Percentiles rank a stretch among this genome's conserved stretches.
Evolutionary conservation across 1,140 invertebrate genomes (phyloP).

Genomic region (Anoplophora glabripennis): DNA sequence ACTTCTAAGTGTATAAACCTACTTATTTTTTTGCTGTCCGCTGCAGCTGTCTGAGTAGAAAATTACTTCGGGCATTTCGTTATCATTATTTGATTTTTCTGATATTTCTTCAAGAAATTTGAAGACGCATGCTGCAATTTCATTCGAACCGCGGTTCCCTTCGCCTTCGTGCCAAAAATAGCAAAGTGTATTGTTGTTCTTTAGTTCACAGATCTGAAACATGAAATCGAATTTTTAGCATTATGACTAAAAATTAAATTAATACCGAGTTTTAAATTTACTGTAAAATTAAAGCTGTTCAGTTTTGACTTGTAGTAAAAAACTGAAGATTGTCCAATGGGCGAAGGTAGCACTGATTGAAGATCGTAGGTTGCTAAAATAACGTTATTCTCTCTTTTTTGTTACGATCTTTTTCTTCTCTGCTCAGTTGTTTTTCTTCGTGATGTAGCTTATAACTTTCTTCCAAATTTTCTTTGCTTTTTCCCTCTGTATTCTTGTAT

Average conservation of each 20-base stretch:
- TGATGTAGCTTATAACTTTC: slow-evolving; percentile 27
- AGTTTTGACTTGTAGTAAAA: slow-evolving; percentile 50
- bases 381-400: slow-evolving; percentile 26
- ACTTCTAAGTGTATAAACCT: slow-evolving; percentile 20
- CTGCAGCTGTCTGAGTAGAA: slow-evolving; percentile 47
- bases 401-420: slow-evolving; percentile 32
- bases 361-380: slow-evolving; percentile 38
- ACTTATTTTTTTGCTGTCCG: slow-evolving; percentile 46
- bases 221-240: too few relatives aligned
- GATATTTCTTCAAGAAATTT: slow-evolving; percentile 20
- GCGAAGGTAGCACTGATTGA: slow-evolving; percentile 36
- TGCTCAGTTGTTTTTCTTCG: slow-evolving; percentile 34
- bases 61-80: slow-evolving; percentile 27
- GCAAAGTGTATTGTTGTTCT: slow-evolving; percentile 30
- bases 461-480: slow-evolving; percentile 23
- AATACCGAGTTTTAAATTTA: slow-evolving; percentile 8
- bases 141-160: slow-evolving; percentile 46
- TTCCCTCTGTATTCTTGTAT: slow-evolving; percentile 33
- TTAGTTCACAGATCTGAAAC: slow-evolving; percentile 34
- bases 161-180: slow-evolving; percentile 51
- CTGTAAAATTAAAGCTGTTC: slow-evolving; percentile 49
- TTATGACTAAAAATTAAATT: too few relatives aligned
- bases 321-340: slow-evolving; percentile 20
- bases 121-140: slow-evolving; percentile 43
- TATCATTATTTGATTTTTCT: background rate